Conservation (phyloP, 1,140 invertebrate genomes). For the Tetramorium parvispinum region DNA sequence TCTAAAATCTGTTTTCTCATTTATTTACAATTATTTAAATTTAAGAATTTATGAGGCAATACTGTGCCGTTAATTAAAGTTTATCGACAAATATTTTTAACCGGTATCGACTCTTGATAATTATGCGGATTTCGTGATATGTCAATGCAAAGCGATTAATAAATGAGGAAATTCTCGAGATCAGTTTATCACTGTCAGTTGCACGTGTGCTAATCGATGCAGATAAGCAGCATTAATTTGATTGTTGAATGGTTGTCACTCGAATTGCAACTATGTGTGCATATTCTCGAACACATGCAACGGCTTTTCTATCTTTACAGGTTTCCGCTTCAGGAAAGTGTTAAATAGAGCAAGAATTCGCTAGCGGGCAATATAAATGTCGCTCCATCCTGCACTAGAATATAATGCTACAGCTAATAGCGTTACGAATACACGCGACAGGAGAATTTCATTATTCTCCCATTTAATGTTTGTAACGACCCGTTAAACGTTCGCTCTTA, state of each 20-base stretch:
- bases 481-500: constrained; percentile 32
- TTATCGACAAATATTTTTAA: neutral
- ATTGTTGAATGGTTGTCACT: constrained; percentile 36
- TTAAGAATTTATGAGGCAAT: neutral
- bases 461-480: constrained; percentile 48
- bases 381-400: neutral
- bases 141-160: constrained; percentile 3
- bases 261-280: neutral
- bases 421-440: constrained; percentile 27
- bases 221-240: constrained; percentile 50
- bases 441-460: constrained; percentile 52
- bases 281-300: neutral
- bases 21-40: neutral
- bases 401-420: constrained; percentile 34
- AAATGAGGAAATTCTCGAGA: constrained; percentile 45
- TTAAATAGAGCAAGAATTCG: constrained; percentile 59
- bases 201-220: constrained; percentile 34
- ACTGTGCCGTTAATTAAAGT: neutral
- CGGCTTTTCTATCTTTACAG: constrained; percentile 1
- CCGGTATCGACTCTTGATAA: neutral
- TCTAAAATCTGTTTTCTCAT: neutral
- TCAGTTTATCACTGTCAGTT: constrained; percentile 50
- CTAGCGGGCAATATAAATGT: constrained; percentile 41
- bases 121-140: neutral
- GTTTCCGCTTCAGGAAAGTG: constrained; percentile 11